These are phyloP conservation scores for Lasioglossum villosulum DNA, from an alignment of 2,888 invertebrate genomes.

Conservation along the genomic window DNA sequence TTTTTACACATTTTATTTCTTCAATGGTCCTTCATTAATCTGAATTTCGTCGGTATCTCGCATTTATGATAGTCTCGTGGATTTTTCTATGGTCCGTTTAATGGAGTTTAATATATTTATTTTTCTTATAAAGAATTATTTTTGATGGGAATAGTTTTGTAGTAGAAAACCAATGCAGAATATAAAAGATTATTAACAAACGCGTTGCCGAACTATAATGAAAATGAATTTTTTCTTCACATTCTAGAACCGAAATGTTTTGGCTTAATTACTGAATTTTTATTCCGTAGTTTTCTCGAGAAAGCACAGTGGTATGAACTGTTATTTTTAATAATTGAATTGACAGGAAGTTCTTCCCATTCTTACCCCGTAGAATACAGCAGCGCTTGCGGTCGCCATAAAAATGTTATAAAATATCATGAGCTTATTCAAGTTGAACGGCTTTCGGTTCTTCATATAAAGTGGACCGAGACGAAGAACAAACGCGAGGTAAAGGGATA, in stretches of 20 bases:
- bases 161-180: no score
- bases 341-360: not conserved
- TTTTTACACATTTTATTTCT: not conserved
- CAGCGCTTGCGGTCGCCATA: constrained; percentile 88
- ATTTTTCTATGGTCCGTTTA: not conserved
- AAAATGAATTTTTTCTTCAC: no score
- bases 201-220: no score
- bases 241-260: no score
- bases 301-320: no score
- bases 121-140: not conserved
- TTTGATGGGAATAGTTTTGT: not conserved
- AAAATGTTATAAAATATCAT: constrained; percentile 80
- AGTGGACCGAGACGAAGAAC: constrained; percentile 78
- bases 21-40: not conserved
- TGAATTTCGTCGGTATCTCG: not conserved
- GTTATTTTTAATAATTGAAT: not conserved
- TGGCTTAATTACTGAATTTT: no score
- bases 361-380: constrained; percentile 90
- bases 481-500: constrained; percentile 76
- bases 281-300: no score
- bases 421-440: constrained; percentile 76
- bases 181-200: no score
- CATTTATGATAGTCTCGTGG: not conserved
- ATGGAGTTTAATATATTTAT: not conserved
- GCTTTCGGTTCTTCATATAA: constrained; percentile 78